A percentile compares a stretch with the other conserved stretches of the same genome.
Conservation (phyloP, 2,888 invertebrate species). For the Germaria angustata region DNA sequence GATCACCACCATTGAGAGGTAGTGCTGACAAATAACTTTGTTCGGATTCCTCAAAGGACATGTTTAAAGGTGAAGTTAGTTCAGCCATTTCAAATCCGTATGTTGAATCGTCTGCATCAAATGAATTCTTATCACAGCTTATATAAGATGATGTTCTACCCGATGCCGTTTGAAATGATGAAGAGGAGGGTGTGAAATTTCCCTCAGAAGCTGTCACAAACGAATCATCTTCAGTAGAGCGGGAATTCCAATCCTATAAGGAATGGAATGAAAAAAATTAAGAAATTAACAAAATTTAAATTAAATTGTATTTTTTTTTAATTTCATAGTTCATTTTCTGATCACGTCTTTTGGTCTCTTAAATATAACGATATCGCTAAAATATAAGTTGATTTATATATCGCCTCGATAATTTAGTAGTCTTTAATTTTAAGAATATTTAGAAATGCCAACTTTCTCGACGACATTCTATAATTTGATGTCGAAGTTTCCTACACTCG, state of each 20-base stretch:
- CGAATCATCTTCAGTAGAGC: constrained; percentile 83
- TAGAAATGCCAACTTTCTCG: no score
- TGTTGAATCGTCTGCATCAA: constrained; percentile 77
- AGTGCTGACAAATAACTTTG: constrained; percentile 77
- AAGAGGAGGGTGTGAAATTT: constrained; percentile 83
- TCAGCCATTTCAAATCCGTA: constrained; percentile 75
- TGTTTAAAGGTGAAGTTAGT: constrained; percentile 77
- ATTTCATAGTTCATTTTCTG: no score
- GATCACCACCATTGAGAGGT: background rate
- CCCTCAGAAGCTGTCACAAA: constrained; percentile 86
- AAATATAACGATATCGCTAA: no score
- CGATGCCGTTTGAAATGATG: constrained; percentile 85
- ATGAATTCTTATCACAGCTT: constrained; percentile 81
- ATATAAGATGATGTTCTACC: constrained; percentile 83
- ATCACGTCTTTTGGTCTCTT: no score
- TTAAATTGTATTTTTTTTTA: no score
- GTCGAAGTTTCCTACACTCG: no score
- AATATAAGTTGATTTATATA: no score
- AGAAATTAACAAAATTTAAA: background rate
- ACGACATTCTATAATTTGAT: no score
- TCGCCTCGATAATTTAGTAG: no score
- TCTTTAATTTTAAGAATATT: no score
- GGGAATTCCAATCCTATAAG: constrained; percentile 79
- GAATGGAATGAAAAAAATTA: background rate
- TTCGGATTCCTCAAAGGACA: constrained; percentile 79